A percentile compares a stretch with the other conserved stretches of the same genome.
phyloP scores from a whole-genome alignment of 2,888 invertebrate genomes.

The Drosophila bunnanda region DNA sequence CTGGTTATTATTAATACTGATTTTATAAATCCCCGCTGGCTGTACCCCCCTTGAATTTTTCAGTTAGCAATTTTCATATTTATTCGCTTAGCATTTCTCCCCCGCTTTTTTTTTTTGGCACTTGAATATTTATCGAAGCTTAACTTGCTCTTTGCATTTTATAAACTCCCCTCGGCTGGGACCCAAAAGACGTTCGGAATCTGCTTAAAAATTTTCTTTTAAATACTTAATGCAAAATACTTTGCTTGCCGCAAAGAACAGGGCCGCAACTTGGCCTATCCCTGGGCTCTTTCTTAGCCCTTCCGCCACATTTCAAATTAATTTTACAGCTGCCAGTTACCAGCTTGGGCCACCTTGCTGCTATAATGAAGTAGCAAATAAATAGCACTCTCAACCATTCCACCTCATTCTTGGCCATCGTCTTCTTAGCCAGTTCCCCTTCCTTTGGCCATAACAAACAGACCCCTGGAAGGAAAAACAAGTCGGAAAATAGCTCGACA shows the following conservation, averaged over 20 bases:
- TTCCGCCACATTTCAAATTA: slow-evolving; percentile 71
- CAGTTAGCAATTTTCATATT: slow-evolving; percentile 21
- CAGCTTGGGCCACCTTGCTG: slow-evolving; percentile 46
- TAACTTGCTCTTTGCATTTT: slow-evolving; percentile 37
- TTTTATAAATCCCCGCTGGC: not conserved
- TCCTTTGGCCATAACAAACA: slow-evolving; percentile 32
- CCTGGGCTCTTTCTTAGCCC: not conserved
- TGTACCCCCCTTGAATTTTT: slow-evolving; percentile 1
- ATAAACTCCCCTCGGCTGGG: slow-evolving; percentile 25
- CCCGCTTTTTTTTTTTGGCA: slow-evolving; percentile 3
- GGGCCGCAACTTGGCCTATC: not conserved
- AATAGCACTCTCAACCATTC: slow-evolving; percentile 52
- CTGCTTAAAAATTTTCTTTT: slow-evolving; percentile 45
- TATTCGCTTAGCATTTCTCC: slow-evolving; percentile 21
- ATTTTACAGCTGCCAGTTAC: slow-evolving; percentile 71
- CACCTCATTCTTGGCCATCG: not conserved
- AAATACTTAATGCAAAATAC: slow-evolving; percentile 57
- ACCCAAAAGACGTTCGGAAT: slow-evolving; percentile 17
- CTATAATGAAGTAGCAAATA: slow-evolving; percentile 75
- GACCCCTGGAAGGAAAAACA: not conserved
- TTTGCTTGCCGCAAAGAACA: slow-evolving; percentile 33
- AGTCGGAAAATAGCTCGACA: not conserved
- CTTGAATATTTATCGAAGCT: slow-evolving; percentile 42
- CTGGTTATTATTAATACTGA: not conserved
- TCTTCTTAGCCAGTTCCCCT: slow-evolving; percentile 7